These are phyloP conservation scores for Drosophila siamana DNA, from an alignment of 2,888 invertebrate genomes.

Conservation along the genomic window DNA sequence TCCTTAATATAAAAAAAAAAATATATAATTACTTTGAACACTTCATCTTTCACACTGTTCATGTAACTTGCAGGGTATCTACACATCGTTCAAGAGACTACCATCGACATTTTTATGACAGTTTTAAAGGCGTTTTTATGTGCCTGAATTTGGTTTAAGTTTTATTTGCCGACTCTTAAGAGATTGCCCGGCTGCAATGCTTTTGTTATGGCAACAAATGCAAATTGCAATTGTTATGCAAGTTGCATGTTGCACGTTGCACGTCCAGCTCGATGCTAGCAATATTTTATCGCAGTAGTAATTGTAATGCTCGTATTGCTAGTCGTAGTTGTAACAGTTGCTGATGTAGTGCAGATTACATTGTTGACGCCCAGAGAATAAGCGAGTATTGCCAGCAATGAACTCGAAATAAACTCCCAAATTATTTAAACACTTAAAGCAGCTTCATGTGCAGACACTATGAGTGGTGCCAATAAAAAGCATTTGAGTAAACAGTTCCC, in stretches of 20 bases:
- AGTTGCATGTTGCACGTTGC: constrained; percentile 39
- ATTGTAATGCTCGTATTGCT: constrained; percentile 5
- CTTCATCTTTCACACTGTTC: too few species aligned
- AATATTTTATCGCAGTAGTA: constrained; percentile 19
- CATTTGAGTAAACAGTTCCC: too few species aligned
- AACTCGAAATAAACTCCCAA: not conserved
- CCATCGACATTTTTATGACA: constrained; percentile 48
- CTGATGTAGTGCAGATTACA: constrained; percentile 31
- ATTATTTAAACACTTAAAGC: constrained; percentile 25
- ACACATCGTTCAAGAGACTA: not conserved
- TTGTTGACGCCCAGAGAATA: constrained; percentile 15
- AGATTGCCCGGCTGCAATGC: constrained; percentile 45
- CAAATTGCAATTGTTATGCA: constrained; percentile 64
- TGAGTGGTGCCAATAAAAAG: not conserved
- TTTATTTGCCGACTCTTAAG: constrained; percentile 57
- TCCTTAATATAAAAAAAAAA: too few species aligned
- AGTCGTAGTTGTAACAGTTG: constrained; percentile 13
- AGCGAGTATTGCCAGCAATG: not conserved
- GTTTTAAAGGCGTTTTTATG: constrained; percentile 64
- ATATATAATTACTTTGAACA: too few species aligned
- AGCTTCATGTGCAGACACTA: constrained; percentile 1
- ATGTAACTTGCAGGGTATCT: constrained; percentile 17
- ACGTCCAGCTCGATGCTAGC: constrained; percentile 13
- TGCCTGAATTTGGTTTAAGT: constrained; percentile 62
- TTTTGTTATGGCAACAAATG: constrained; percentile 45